Evolutionary conservation across 2,113 vertebrate species (phyloP).

Genomic region (Mesocricetus auratus): DNA sequence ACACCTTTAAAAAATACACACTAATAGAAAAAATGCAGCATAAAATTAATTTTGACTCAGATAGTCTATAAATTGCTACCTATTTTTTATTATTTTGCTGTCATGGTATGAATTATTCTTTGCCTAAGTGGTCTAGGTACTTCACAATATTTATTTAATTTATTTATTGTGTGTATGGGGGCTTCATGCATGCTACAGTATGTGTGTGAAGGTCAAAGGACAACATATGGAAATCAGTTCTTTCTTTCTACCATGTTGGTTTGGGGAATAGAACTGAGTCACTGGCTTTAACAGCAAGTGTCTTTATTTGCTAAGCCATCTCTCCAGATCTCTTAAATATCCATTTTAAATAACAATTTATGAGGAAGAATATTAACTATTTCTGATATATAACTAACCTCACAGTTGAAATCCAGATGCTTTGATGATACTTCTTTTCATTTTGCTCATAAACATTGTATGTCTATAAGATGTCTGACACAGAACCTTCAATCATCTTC

Average conservation of each 20-base stretch:
- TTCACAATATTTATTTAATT: neutral
- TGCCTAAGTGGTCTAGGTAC: neutral
- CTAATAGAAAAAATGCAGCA: constrained; percentile 32
- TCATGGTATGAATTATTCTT: neutral
- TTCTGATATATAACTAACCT: constrained; percentile 24
- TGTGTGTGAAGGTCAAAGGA: neutral
- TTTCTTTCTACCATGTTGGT: neutral
- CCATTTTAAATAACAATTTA: constrained; percentile 13
- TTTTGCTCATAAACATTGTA: constrained; percentile 12
- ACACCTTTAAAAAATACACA: neutral
- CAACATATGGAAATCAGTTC: neutral
- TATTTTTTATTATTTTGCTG: constrained; percentile 18
- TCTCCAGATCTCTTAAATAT: neutral
- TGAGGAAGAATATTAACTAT: neutral
- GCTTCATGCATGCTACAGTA: neutral
- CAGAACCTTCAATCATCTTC: neutral
- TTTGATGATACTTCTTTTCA: constrained; percentile 26
- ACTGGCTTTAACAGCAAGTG: neutral
- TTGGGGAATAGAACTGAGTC: neutral
- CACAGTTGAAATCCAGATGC: neutral
- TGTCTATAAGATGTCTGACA: neutral
- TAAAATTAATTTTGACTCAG: constrained; percentile 49
- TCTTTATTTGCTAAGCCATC: neutral
- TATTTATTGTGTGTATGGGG: too few relatives aligned
- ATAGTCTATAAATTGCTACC: neutral